A percentile compares a stretch with the other conserved stretches of the same genome.
phyloP scores from a whole-genome alignment of 2,888 invertebrate species.

The Harpalus rubripes region DNA sequence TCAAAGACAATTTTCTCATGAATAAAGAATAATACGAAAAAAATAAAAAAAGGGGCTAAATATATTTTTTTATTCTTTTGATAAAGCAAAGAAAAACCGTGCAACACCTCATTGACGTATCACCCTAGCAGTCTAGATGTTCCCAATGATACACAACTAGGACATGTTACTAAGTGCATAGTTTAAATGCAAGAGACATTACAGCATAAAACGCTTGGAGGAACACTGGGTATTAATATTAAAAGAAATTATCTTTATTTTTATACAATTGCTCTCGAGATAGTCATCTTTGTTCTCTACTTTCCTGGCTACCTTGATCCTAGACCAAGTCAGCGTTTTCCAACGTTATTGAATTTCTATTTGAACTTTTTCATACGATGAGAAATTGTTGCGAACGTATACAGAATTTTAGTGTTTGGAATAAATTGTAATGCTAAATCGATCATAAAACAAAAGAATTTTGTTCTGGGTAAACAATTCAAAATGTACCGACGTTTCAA shows the following conservation, averaged over 20 bases:
- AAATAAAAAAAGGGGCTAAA: too few species aligned
- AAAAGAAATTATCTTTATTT: conserved; percentile 50
- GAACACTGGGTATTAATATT: conserved; percentile 33
- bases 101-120: conserved; percentile 22
- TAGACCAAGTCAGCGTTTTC: conserved; percentile 29
- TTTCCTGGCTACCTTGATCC: not conserved
- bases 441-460: conserved; percentile 28
- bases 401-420: conserved; percentile 46
- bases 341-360: conserved; percentile 39
- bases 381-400: conserved; percentile 32
- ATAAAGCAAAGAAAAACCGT: too few species aligned
- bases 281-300: conserved; percentile 7
- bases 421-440: conserved; percentile 38
- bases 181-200: conserved; percentile 13
- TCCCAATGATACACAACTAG: not conserved
- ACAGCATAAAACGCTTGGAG: not conserved
- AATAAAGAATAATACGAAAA: too few species aligned
- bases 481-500: not conserved
- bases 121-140: not conserved
- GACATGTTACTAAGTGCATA: not conserved
- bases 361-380: conserved; percentile 45
- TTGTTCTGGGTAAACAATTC: conserved; percentile 2
- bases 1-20: too few species aligned
- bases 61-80: too few species aligned
- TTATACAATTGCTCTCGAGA: conserved; percentile 24